phyloP scores from a whole-genome alignment of 2,888 invertebrate genomes.

The Andrena camellia region DNA sequence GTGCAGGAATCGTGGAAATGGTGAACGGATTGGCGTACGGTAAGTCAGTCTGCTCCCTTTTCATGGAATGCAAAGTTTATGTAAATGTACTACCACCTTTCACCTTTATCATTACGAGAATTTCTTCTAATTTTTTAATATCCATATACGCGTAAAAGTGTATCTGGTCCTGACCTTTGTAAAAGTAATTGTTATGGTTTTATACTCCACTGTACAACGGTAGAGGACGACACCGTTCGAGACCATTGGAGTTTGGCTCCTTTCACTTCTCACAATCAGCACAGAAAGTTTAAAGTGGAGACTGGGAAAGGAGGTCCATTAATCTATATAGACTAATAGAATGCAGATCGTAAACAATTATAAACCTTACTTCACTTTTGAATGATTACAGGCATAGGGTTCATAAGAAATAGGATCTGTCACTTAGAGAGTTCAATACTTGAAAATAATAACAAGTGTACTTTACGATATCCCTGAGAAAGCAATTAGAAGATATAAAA shows the following conservation, averaged over 20 bases:
- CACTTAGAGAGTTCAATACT: conserved; percentile 13
- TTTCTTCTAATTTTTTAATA: background rate
- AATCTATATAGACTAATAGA: background rate
- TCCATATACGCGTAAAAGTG: background rate
- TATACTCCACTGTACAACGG: background rate
- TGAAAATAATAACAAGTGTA: background rate
- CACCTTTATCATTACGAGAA: background rate
- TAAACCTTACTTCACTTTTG: background rate
- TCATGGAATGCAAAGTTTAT: background rate
- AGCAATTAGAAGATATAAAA: background rate
- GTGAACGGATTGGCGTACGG: conserved; percentile 84
- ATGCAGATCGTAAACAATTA: background rate
- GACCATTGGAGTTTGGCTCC: background rate
- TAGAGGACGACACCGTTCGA: conserved; percentile 48
- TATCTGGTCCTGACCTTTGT: background rate
- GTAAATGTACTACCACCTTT: background rate
- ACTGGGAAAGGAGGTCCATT: background rate
- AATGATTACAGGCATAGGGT: too few relatives aligned
- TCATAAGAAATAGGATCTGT: background rate
- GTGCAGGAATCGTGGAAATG: conserved; percentile 84
- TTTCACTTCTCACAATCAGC: conserved; percentile 29
- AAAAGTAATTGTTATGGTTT: background rate
- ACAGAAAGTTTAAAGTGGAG: background rate
- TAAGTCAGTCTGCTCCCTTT: conserved; percentile 67
- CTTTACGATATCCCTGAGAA: background rate